These are phyloP conservation scores for Pseudochromis fuscus DNA, from an alignment of 2,797 vertebrate species.

Conservation along the genomic window DNA sequence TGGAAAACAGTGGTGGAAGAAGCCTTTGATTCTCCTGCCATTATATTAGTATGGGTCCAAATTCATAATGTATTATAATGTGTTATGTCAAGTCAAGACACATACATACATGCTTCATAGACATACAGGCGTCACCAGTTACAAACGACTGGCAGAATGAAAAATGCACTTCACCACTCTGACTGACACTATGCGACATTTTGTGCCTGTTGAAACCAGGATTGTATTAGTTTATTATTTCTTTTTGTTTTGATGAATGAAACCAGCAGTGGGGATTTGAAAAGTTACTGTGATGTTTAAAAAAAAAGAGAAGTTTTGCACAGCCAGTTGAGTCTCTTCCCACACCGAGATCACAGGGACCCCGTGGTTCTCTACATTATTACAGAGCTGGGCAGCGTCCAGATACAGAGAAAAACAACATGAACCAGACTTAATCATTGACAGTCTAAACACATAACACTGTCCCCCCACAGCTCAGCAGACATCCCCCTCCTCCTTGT, in stretches of 20 bases:
- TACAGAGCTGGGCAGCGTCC: conserved; percentile 23
- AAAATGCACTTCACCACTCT: background rate
- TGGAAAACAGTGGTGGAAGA: too few relatives aligned
- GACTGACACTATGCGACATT: background rate
- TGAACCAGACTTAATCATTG: conserved; percentile 36
- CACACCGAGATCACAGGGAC: conserved; percentile 26
- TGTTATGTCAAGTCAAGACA: too few relatives aligned
- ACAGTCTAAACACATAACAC: conserved; percentile 25
- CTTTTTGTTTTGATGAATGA: conserved; percentile 4
- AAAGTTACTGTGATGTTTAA: conserved; percentile 2
- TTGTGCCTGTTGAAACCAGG: background rate
- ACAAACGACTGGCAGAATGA: too few relatives aligned
- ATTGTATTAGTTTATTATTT: background rate
- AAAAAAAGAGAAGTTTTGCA: conserved; percentile 7
- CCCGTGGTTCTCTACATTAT: conserved; percentile 25
- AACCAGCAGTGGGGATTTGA: background rate
- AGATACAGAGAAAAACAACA: conserved; percentile 37
- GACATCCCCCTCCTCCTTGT: background rate
- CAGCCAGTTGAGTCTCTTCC: conserved; percentile 6
- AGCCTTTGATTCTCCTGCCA: too few relatives aligned
- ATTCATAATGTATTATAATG: too few relatives aligned
- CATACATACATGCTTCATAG: too few relatives aligned
- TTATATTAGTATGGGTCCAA: too few relatives aligned
- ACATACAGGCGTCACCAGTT: background rate
- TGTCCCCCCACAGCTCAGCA: background rate